Conservation (phyloP, 2,888 invertebrate genomes). For the Gonocerus acuteangulatus region DNA sequence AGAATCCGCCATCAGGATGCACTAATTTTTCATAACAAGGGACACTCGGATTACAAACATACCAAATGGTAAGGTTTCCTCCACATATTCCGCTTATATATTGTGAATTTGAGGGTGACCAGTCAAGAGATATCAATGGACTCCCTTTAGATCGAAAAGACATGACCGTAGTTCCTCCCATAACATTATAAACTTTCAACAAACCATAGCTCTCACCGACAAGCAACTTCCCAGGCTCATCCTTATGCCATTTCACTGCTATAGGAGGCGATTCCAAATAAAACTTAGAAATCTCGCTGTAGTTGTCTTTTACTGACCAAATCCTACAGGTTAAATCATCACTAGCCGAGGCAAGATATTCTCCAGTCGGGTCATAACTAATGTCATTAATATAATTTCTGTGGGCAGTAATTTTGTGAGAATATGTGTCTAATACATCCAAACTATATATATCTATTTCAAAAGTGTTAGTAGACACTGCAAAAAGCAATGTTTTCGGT, state of each 20-base stretch:
- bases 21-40: slow-evolving; percentile 54
- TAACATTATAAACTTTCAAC: slow-evolving; percentile 63
- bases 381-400: slow-evolving; percentile 61
- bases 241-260: slow-evolving; percentile 60
- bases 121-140: slow-evolving; percentile 61
- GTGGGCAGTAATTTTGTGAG: slow-evolving; percentile 48
- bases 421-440: slow-evolving; percentile 1
- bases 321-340: slow-evolving; percentile 68
- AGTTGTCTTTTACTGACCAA: slow-evolving; percentile 52
- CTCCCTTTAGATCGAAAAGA: slow-evolving; percentile 56
- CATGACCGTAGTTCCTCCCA: slow-evolving; percentile 56
- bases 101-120: slow-evolving; percentile 56
- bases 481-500: slow-evolving; percentile 52
- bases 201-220: slow-evolving; percentile 69
- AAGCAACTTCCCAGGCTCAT: slow-evolving; percentile 61
- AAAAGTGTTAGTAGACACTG: slow-evolving; percentile 33
- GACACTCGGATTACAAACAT: slow-evolving; percentile 44
- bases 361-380: slow-evolving; percentile 61
- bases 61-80: slow-evolving; percentile 23
- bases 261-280: slow-evolving; percentile 58
- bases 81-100: slow-evolving; percentile 48
- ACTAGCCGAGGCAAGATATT: slow-evolving; percentile 62
- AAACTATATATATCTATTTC: slow-evolving; percentile 16
- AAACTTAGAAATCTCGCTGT: slow-evolving; percentile 52
- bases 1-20: slow-evolving; percentile 56